phyloP scores from a whole-genome alignment of 2,797 vertebrate species.

The Sebastiscus tertius region DNA sequence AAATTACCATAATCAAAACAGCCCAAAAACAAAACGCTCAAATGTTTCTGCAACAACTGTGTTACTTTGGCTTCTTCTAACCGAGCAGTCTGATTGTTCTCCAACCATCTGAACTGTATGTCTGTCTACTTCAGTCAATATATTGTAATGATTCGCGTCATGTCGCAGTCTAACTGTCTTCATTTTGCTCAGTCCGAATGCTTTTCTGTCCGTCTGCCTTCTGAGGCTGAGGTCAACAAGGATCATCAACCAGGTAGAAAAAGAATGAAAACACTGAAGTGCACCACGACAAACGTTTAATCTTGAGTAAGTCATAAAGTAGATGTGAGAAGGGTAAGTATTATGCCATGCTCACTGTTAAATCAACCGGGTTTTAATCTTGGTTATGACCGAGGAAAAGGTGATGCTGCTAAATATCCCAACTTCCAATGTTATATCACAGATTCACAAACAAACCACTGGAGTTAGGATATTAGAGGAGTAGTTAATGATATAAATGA shows the following conservation, averaged over 20 bases:
- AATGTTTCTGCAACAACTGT: background rate
- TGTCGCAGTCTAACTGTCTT: background rate
- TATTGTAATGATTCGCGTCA: background rate
- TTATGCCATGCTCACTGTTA: background rate
- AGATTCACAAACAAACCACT: slow-evolving; percentile 14
- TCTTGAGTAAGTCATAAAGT: background rate
- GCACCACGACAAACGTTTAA: background rate
- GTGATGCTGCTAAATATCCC: background rate
- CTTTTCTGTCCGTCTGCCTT: background rate
- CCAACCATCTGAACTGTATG: background rate
- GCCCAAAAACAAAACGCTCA: background rate
- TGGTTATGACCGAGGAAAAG: background rate
- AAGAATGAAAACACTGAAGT: background rate
- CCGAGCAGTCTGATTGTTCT: background rate
- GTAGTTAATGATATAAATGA: background rate
- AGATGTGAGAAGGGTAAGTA: background rate
- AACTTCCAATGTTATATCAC: slow-evolving; percentile 12
- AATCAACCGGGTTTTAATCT: background rate
- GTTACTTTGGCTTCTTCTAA: background rate
- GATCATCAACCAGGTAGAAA: background rate
- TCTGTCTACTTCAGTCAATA: background rate
- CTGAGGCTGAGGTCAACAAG: background rate
- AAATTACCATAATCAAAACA: background rate
- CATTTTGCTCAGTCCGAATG: background rate
- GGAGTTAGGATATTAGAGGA: slow-evolving; percentile 25